Evolutionary conservation across 30 jellyfish, hydroid and myxozoan species (phyloP), one percentile per base, ranked within the genome.

Genomic region (Aurelia sp.): DNA sequence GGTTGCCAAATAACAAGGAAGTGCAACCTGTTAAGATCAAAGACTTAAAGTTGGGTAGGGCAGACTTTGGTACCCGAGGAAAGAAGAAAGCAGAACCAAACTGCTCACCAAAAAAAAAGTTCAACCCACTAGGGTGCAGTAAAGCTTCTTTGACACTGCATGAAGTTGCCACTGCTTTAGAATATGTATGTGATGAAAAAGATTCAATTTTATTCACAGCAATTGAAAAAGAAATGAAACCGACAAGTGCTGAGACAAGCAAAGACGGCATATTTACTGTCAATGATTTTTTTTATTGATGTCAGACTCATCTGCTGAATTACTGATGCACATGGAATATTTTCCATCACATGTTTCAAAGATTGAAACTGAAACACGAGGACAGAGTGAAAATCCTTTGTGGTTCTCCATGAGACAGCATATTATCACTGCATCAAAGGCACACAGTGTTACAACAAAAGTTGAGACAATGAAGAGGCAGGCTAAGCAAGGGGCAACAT

Each of bases 391-490:
- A 59, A 59, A 59, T 59, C 68, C 68, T 37, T 37, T 37, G 50
- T 37, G 50, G 50, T 37, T 37, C 50, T 37, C 50, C 50, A 37
- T 37, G 50, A 18, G 68, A 3, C 27, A 73, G 84, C 84, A 73
- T 62, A 86, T 86, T 17, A 74, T 86, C 41, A 60, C 96, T 62
- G 96, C 78, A 35, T 86, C 96, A 19, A 86, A 74, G 37, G 85
- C 48, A 60, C 86, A 82, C 23, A 63, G 77, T 73, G 84, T 73
- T 53, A 73, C 21, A 30, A 73, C 84, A 10, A 17, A 70, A 11
- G 58, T 52, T 69, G 84, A 50, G n/a, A n/a, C n/a, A n/a, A n/a
- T n/a, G n/a, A n/a, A n/a, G n/a, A n/a, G n/a, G n/a, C n/a, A n/a
- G n/a, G n/a, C n/a, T n/a, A n/a, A n/a, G n/a, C n/a, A n/a, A n/a